Conservation (phyloP, 1,140 invertebrate species). For the Dryas iulia region DNA sequence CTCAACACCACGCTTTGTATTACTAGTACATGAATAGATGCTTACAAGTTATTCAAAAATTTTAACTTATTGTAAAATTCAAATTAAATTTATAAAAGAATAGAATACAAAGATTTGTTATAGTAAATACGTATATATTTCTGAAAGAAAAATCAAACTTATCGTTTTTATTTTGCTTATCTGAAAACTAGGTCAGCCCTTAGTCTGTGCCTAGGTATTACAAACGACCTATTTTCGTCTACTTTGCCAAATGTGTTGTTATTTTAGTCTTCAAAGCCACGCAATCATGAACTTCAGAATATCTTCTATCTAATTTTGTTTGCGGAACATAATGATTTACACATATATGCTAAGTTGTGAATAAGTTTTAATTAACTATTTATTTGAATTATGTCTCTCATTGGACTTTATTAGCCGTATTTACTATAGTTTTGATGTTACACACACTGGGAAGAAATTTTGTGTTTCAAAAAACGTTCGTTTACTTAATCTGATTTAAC, state of each 20-base stretch:
- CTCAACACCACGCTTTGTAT: too few relatives aligned
- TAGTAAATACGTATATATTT: neutral
- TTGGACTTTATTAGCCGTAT: too few relatives aligned
- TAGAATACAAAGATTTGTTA: neutral
- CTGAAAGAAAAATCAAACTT: conserved; percentile 8
- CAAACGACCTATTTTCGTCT: conserved; percentile 28
- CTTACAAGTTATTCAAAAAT: too few relatives aligned
- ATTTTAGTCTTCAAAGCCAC: conserved; percentile 22
- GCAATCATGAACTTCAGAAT: conserved; percentile 21
- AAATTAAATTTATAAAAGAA: too few relatives aligned
- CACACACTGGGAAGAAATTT: too few relatives aligned
- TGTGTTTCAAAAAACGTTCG: too few relatives aligned
- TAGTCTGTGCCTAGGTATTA: conserved; percentile 22
- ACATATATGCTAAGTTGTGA: neutral
- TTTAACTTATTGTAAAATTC: too few relatives aligned
- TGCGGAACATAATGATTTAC: conserved; percentile 6
- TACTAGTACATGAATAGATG: too few relatives aligned
- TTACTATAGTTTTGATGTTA: too few relatives aligned
- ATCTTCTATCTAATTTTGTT: conserved; percentile 15
- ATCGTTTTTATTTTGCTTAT: conserved; percentile 31
- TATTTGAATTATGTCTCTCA: too few relatives aligned
- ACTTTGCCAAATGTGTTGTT: conserved; percentile 28
- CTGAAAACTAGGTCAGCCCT: conserved; percentile 27
- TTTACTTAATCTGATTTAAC: too few relatives aligned
- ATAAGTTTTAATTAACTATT: too few relatives aligned